Conservation (phyloP, 2,113 vertebrate genomes). For the Brachyhypopomus occidentalis region DNA sequence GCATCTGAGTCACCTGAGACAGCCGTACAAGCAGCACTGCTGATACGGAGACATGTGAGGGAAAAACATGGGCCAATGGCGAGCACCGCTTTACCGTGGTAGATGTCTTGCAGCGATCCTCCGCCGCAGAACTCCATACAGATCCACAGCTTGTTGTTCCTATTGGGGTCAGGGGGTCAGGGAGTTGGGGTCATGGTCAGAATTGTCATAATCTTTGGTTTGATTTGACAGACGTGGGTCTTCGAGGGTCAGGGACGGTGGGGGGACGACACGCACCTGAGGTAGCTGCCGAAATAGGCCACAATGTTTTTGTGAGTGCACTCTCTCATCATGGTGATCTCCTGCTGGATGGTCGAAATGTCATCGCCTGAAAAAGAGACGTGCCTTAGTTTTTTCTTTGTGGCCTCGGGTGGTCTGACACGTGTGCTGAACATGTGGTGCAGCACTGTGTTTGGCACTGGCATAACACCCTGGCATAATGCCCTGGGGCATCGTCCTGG, state of each 20-base stretch:
- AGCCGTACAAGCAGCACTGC: background rate
- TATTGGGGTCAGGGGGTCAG: constrained; percentile 43
- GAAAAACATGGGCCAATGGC: background rate
- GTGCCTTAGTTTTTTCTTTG: background rate
- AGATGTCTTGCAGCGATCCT: constrained; percentile 79
- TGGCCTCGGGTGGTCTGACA: background rate
- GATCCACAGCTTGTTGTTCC: constrained; percentile 80
- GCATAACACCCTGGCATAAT: too few relatives aligned
- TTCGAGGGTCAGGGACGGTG: background rate
- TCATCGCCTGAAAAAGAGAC: constrained; percentile 71
- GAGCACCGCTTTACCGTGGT: constrained; percentile 67
- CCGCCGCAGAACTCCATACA: constrained; percentile 82
- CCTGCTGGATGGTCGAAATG: constrained; percentile 76
- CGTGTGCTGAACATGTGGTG: background rate
- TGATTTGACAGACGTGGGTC: background rate
- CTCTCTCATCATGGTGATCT: constrained; percentile 79
- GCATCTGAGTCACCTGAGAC: background rate
- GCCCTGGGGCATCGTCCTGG: too few relatives aligned
- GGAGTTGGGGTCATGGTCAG: background rate
- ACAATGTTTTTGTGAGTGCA: constrained; percentile 79
- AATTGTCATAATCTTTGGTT: background rate
- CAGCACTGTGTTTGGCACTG: background rate
- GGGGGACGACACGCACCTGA: constrained; percentile 66
- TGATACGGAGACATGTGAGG: background rate
- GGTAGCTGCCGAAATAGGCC: constrained; percentile 79